phyloP scores from a whole-genome alignment of 1,140 invertebrate genomes.

The Ips typographus region DNA sequence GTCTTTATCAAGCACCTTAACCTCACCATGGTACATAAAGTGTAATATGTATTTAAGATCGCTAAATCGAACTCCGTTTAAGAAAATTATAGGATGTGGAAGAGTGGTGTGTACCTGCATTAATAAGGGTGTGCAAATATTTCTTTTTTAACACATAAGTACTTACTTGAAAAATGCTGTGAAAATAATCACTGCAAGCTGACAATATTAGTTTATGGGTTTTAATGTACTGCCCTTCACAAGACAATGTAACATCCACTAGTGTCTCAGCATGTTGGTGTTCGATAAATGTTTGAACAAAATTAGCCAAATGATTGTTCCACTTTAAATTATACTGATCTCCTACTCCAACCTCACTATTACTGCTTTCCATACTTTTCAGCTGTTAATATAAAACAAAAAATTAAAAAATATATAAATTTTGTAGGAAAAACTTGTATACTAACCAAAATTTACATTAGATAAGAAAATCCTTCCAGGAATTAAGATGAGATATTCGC shows the following conservation, averaged over 20 bases:
- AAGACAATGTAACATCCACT: conserved; percentile 62
- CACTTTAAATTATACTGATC: conserved; percentile 59
- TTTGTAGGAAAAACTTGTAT: too few species aligned
- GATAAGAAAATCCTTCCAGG: too few species aligned
- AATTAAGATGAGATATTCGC: too few species aligned
- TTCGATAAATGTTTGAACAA: conserved; percentile 59
- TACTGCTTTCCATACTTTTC: not conserved
- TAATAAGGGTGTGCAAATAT: not conserved
- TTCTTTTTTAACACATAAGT: not conserved
- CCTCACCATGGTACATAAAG: conserved; percentile 61
- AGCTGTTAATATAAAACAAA: too few species aligned
- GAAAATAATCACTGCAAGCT: conserved; percentile 57
- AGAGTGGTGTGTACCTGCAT: conserved; percentile 52
- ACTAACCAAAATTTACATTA: too few species aligned
- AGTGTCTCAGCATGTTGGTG: conserved; percentile 56
- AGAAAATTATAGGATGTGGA: conserved; percentile 57
- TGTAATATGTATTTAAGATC: conserved; percentile 56
- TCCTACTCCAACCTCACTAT: conserved; percentile 5
- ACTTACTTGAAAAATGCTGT: conserved; percentile 55
- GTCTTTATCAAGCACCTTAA: conserved; percentile 55
- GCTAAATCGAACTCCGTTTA: conserved; percentile 55
- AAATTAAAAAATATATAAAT: too few species aligned
- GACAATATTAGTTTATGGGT: conserved; percentile 62
- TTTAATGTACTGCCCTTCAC: conserved; percentile 59
- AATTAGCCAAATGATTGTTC: conserved; percentile 59